Conservation (phyloP, 1,140 invertebrate genomes). For the Lutraria rhynchaena region DNA sequence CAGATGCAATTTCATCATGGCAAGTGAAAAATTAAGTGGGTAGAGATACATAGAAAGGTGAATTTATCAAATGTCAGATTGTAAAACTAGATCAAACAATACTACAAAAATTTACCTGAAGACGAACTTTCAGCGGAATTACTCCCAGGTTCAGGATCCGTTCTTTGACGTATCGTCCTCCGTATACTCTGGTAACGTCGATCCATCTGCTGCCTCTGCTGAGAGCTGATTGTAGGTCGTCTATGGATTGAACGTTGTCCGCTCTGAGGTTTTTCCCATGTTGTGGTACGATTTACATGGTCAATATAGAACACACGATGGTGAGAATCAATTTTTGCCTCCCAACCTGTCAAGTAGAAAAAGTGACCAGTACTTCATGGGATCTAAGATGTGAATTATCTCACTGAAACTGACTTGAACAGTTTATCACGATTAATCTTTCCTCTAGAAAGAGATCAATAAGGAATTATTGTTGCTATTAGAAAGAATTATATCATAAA, state of each 20-base stretch:
- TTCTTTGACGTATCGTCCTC: constrained; percentile 87
- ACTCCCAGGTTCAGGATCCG: constrained; percentile 61
- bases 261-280: constrained; percentile 93
- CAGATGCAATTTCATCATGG: too few relatives aligned
- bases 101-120: constrained; percentile 58
- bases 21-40: too few relatives aligned
- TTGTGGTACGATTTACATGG: constrained; percentile 96
- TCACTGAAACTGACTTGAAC: too few relatives aligned
- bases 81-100: too few relatives aligned
- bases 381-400: too few relatives aligned
- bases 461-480: too few relatives aligned
- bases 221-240: constrained; percentile 84
- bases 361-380: too few relatives aligned
- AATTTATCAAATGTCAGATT: too few relatives aligned
- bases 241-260: constrained; percentile 81
- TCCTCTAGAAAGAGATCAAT: too few relatives aligned
- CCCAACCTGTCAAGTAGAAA: constrained; percentile 93
- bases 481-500: too few relatives aligned
- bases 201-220: constrained; percentile 90
- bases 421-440: too few relatives aligned
- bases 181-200: constrained; percentile 90
- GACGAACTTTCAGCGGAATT: constrained; percentile 68
- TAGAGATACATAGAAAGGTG: too few relatives aligned
- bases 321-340: constrained; percentile 98
- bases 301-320: constrained; percentile 99